Conservation (phyloP, 2,797 vertebrate genomes). For the Sciaenops ocellatus region DNA sequence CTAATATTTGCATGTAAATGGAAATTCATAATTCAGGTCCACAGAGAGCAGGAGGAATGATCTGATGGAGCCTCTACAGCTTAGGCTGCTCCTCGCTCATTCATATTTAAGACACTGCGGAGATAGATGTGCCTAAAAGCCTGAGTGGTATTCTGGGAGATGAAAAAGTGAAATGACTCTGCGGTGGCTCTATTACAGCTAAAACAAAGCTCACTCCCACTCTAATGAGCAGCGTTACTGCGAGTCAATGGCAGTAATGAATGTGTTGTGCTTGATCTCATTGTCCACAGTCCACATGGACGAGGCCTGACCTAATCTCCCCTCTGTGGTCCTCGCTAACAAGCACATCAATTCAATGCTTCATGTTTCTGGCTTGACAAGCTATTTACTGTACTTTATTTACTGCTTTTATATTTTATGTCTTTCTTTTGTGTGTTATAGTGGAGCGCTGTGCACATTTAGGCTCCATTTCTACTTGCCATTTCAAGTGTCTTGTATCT, state of each 20-base stretch:
- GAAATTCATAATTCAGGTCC: constrained; percentile 60
- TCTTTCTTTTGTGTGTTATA: background rate
- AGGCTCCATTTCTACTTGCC: background rate
- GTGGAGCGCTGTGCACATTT: background rate
- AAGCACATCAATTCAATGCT: constrained; percentile 23
- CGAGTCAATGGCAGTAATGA: constrained; percentile 51
- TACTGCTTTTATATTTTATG: background rate
- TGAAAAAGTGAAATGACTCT: constrained; percentile 46
- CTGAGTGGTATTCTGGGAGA: constrained; percentile 62
- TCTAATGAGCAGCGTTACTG: constrained; percentile 54
- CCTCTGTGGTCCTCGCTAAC: constrained; percentile 28
- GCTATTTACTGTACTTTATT: background rate
- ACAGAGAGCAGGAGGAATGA: constrained; percentile 46
- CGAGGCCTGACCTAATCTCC: constrained; percentile 19
- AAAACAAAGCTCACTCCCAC: constrained; percentile 48
- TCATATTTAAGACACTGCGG: constrained; percentile 74
- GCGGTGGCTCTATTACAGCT: constrained; percentile 52
- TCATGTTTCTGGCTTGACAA: constrained; percentile 29
- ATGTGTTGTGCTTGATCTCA: constrained; percentile 26
- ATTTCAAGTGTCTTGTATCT: background rate
- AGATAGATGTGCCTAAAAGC: constrained; percentile 64
- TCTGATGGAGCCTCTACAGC: constrained; percentile 44
- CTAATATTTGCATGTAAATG: constrained; percentile 66
- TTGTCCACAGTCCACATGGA: constrained; percentile 20
- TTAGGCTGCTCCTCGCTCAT: constrained; percentile 58